Conservation (phyloP, 2,113 vertebrate species). For the Takifugu bimaculatus region DNA sequence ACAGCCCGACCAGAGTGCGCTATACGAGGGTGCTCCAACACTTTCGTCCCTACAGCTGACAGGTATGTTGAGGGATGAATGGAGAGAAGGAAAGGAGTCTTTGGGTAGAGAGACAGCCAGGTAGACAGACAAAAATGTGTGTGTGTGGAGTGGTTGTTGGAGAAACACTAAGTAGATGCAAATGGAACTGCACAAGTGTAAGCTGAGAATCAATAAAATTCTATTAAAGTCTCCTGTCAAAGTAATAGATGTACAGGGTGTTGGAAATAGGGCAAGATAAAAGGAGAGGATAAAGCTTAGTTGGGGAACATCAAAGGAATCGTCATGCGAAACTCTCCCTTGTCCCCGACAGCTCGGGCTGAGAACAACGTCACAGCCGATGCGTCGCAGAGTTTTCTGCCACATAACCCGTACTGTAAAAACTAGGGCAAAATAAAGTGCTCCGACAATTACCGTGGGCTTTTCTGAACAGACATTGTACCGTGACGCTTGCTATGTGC, state of each 20-base stretch:
- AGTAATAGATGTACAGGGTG: slow-evolving; percentile 7
- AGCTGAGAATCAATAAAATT: slow-evolving; percentile 32
- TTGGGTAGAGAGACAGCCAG: background rate
- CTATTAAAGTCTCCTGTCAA: slow-evolving; percentile 33
- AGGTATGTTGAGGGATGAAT: slow-evolving; percentile 7
- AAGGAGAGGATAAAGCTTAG: slow-evolving; percentile 13
- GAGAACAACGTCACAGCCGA: slow-evolving; percentile 53
- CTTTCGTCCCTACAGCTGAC: slow-evolving; percentile 38
- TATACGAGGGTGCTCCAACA: slow-evolving; percentile 15
- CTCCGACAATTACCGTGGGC: slow-evolving; percentile 48
- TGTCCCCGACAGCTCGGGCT: slow-evolving; percentile 61
- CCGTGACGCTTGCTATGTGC: slow-evolving; percentile 20
- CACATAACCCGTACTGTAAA: slow-evolving; percentile 36
- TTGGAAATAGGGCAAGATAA: slow-evolving; percentile 7
- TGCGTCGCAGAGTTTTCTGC: slow-evolving; percentile 43
- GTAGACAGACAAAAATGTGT: background rate
- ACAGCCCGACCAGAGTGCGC: slow-evolving; percentile 24
- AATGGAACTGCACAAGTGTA: slow-evolving; percentile 22
- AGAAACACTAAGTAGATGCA: slow-evolving; percentile 18
- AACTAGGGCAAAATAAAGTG: slow-evolving; percentile 52
- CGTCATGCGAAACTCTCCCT: slow-evolving; percentile 55
- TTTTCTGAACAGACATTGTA: slow-evolving; percentile 34
- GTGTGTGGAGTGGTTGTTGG: slow-evolving; percentile 1
- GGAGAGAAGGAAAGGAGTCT: background rate
- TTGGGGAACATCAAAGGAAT: slow-evolving; percentile 53